Base-by-base conservation (phyloP, 1,140 invertebrate species). In the honey bee (Apis mellifera) region DNA sequence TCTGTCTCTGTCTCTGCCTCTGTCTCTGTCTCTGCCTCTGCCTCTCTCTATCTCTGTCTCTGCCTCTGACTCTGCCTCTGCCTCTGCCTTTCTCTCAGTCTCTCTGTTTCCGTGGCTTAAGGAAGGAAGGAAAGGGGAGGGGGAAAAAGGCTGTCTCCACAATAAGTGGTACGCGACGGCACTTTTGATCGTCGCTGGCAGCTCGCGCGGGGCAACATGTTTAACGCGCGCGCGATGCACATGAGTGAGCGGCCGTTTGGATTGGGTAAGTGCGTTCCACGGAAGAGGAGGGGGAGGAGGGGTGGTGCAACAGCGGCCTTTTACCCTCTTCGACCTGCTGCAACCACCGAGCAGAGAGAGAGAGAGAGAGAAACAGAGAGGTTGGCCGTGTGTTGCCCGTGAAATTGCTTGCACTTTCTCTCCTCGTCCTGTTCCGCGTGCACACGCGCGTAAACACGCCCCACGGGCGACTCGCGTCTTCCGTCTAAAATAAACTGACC, bases 261-360 rank as follows among this genome's bases (percentile, higher is more conserved):
- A 81, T 72, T 76, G 90, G 84, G 84, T 90, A 90, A 91, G 90
- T 90, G 90, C 90, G 90, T 88, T 89, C 85, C 83, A 87, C n/a
- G 48, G 9, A 9, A 1, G 26, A 19, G 15, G 62, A 64, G 15
- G 9, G 26, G 62, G 13, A 11, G 42, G 7, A 75, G 73, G 77
- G 64, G 72, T 81, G 85, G 71, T 85, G 82, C 74, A 69, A 48
- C 32, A 80, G 80, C 86, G 85, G 89, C 89, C 84, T 91, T 91
- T 90, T 90, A 91, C 87, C 89, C 87, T 88, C 82, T 79, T 87
- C 88, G 84, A 88, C 79, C 87, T 57, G 48, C 71, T 55, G 55
- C 70, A 26, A 57, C 32, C 60, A 0, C 11, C 42, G 42, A 42
- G 32, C 32, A 42, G 32, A 42, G 32, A 42, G 32, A 42, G 5